Base-by-base conservation (phyloP, 1,140 invertebrate species). In the Hydropsyche tenuis region DNA sequence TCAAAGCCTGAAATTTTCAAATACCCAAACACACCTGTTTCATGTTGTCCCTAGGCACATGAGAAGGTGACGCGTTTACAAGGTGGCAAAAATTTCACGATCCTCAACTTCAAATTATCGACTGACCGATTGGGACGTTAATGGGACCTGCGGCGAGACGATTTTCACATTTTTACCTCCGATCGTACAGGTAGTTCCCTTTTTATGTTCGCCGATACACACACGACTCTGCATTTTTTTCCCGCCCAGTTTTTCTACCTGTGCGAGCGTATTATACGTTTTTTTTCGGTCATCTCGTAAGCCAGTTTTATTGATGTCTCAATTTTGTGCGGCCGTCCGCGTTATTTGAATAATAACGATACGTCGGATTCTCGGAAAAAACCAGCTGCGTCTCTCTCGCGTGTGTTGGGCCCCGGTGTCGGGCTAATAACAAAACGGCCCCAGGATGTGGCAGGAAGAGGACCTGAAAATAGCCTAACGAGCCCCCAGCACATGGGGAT, bases 381-480 rank as follows among this genome's bases (percentile, higher is more conserved):
- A 60, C 56, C 56, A 20, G 56, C 56, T n/a, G n/a, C 23, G 22
- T 23, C 12, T 60, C 20, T 60, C 30, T 37, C 30, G 30, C 30
- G 30, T 3, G 3, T 37, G 3, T 3, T 9, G 30, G 3, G 30
- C 30, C 30, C 3, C 30, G 9, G 30, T 4, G 9, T 37, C 30
- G n/a, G n/a, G n/a, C n/a, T 53, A 53, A 53, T 53, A 53, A 60
- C 56, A 22, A 48, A 48, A 48, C 45, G 45, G 45, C 45, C 11
- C 3, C 45, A 37, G 30, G 30, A 37, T 37, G 30, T 37, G 30
- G 56, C 56, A 60, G 65, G 42, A 53, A 23, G 68, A 70, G 56
- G 68, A 18, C 46, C 48, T 30, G 68, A 70, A 27, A 70, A 70
- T 70, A 70, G 25, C 51, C 45, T 70, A 70, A 70, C 68, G 68